Percentiles rank a stretch among this genome's conserved stretches.
Evolutionary conservation across 2,888 invertebrate genomes (phyloP).

Genomic region (Tenodera sinensis): DNA sequence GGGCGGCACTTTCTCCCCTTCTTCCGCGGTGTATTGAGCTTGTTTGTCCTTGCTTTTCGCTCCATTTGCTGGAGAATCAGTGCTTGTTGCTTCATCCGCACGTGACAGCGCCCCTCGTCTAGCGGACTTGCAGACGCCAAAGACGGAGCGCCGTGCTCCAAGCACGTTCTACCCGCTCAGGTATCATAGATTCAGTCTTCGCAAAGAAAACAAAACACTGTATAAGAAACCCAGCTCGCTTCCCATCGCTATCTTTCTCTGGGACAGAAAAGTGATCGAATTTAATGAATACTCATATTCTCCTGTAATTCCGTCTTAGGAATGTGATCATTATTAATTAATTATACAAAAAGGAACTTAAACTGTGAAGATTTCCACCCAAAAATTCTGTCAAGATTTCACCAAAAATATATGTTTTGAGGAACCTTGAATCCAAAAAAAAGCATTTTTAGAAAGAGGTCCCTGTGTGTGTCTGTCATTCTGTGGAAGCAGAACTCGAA

Average conservation of each 20-base stretch:
- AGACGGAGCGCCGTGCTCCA: background rate
- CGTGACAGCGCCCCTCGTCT: background rate
- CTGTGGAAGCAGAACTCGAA: no score
- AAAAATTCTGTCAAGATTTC: no score
- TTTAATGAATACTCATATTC: no score
- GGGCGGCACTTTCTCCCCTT: background rate
- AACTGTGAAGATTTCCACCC: no score
- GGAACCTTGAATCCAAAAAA: no score
- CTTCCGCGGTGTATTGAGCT: background rate
- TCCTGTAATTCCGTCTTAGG: no score
- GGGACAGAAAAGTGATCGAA: no score
- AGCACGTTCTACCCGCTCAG: background rate
- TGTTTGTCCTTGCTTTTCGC: background rate
- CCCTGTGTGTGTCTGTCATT: no score
- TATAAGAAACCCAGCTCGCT: background rate
- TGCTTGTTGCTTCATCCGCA: background rate
- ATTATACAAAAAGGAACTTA: no score
- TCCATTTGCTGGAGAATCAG: background rate
- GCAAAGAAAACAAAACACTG: background rate
- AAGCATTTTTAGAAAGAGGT: no score
- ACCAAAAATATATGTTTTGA: no score
- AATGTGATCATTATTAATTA: no score
- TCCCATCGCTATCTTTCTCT: background rate
- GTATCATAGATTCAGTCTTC: background rate
- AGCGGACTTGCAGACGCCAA: background rate